These are phyloP conservation scores for Spizaetus ornatus DNA, from an alignment of 2,113 vertebrate genomes.

Conservation along the genomic window DNA sequence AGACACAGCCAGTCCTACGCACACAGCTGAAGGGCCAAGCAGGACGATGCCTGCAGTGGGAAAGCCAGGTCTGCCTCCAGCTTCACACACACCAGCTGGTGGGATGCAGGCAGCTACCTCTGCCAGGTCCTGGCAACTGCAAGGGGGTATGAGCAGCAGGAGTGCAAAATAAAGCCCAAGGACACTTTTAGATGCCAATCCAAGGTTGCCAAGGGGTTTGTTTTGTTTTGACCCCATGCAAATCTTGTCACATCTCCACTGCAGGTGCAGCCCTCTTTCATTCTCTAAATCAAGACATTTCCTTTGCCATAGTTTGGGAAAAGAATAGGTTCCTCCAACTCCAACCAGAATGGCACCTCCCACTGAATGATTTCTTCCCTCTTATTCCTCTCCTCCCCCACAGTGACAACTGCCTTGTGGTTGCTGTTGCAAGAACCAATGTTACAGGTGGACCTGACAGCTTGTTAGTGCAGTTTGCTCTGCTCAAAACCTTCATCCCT, in stretches of 20 bases:
- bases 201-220: not conserved
- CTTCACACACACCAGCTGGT: accelerated
- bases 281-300: not conserved
- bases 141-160: not conserved
- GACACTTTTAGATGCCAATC: not conserved
- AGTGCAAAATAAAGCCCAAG: not conserved
- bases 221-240: not conserved
- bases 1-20: not conserved
- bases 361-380: not conserved
- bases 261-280: not conserved
- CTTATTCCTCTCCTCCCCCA: not conserved
- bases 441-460: not conserved
- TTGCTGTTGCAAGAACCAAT: not conserved
- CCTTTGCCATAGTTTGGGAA: not conserved
- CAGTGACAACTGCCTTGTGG: not conserved
- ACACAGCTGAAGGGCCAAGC: not conserved
- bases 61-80: not conserved
- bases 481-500: not conserved
- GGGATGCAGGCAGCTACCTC: not conserved
- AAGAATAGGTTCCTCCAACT: not conserved
- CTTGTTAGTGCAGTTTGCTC: not conserved
- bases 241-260: not conserved
- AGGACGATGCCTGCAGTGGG: not conserved
- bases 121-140: not conserved
- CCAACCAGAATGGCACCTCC: not conserved